A percentile compares a stretch with the other conserved stretches of the same genome.
Conservation (phyloP, 2,113 vertebrate genomes). For the Gymnocephalus cernua region DNA sequence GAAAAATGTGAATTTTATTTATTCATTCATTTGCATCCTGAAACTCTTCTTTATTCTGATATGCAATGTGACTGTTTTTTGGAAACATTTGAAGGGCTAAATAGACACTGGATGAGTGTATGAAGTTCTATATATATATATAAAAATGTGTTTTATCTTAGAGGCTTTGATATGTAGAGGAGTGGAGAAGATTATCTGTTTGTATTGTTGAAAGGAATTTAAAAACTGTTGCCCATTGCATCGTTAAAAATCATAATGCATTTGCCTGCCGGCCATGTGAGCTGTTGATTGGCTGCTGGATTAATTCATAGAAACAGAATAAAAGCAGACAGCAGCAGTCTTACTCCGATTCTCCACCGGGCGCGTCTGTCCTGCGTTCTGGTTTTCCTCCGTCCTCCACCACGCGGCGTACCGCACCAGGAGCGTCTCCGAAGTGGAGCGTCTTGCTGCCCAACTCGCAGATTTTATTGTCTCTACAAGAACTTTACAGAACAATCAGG, state of each 20-base stretch:
- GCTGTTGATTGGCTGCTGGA: slow-evolving; percentile 6
- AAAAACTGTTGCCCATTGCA: neutral
- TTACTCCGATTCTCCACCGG: neutral
- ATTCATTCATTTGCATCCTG: neutral
- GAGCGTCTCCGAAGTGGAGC: too few species aligned
- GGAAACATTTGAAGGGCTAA: slow-evolving; percentile 63
- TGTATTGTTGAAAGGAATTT: neutral
- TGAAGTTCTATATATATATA: neutral
- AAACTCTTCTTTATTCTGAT: slow-evolving; percentile 19
- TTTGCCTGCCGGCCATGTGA: neutral
- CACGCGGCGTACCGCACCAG: too few species aligned
- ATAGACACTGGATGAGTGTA: slow-evolving; percentile 16
- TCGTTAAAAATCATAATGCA: neutral
- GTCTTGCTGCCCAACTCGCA: too few species aligned
- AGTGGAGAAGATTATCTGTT: slow-evolving; percentile 1
- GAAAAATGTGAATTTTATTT: neutral
- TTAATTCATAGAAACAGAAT: slow-evolving; percentile 16
- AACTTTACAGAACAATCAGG: too few species aligned
- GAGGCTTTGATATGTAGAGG: slow-evolving; percentile 1
- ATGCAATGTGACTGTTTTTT: slow-evolving; percentile 47
- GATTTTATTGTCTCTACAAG: too few species aligned
- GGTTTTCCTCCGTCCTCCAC: too few species aligned
- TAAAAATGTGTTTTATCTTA: neutral
- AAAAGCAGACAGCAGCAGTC: neutral
- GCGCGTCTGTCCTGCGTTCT: too few species aligned